A percentile compares a stretch with the other conserved stretches of the same genome.
These are phyloP conservation scores for Epinephelus coioides DNA, from an alignment of 2,797 vertebrate genomes.

Conservation along the genomic window DNA sequence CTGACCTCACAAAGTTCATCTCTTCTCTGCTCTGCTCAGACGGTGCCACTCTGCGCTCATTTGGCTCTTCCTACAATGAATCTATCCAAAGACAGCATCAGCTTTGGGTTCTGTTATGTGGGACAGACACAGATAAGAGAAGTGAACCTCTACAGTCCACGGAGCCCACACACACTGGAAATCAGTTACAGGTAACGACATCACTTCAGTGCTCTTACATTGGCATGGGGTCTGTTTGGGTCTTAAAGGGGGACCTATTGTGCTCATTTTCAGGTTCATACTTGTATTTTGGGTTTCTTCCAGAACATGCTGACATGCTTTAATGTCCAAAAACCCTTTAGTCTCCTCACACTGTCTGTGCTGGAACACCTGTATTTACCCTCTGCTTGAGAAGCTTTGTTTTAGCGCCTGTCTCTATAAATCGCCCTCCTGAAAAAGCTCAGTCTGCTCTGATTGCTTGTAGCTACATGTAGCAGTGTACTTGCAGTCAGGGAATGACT, in stretches of 20 bases:
- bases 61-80: conserved; percentile 86
- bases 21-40: conserved; percentile 75
- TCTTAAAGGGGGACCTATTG: not conserved
- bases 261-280: too few species aligned
- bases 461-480: too few species aligned
- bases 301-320: too few species aligned
- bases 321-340: too few species aligned
- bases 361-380: too few species aligned
- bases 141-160: conserved; percentile 83
- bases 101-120: conserved; percentile 91
- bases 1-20: not conserved
- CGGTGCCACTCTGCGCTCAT: conserved; percentile 86
- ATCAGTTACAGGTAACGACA: conserved; percentile 83
- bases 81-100: conserved; percentile 85
- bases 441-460: too few species aligned
- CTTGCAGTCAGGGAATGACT: too few species aligned
- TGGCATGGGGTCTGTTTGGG: not conserved
- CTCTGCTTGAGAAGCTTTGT: too few species aligned
- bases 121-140: conserved; percentile 81
- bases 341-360: too few species aligned
- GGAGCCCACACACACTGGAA: conserved; percentile 89
- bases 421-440: too few species aligned
- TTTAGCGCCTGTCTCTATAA: too few species aligned
- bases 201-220: not conserved
- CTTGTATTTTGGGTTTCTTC: too few species aligned